Evolutionary conservation across 2,888 invertebrate species (phyloP).

Genomic region (Agrochola circellaris): DNA sequence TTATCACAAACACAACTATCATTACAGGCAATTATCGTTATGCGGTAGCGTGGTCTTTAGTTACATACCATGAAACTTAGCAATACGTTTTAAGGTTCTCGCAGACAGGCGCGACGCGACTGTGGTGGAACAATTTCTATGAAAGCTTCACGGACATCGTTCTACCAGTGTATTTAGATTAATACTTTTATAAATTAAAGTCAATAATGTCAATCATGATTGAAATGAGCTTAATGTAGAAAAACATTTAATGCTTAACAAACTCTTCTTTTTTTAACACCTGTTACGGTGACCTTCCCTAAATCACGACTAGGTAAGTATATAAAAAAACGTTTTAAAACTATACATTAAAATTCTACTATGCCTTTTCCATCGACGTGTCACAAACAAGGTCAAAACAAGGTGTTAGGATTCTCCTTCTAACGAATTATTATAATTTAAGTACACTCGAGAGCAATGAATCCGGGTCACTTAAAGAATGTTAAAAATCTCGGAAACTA

Average conservation of each 20-base stretch:
- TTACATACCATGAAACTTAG: not conserved
- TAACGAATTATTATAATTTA: not conserved
- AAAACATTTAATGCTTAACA: not conserved
- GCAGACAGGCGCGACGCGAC: too few relatives aligned
- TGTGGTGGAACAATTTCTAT: too few relatives aligned
- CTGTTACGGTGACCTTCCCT: not conserved
- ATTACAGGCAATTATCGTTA: too few relatives aligned
- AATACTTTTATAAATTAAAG: not conserved
- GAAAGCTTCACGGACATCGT: too few relatives aligned
- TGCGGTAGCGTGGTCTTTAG: too few relatives aligned
- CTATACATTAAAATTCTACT: not conserved
- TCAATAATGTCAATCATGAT: not conserved
- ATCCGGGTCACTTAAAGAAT: too few relatives aligned
- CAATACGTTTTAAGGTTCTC: too few relatives aligned
- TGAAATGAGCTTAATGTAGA: not conserved
- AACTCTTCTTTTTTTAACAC: not conserved
- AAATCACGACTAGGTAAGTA: not conserved
- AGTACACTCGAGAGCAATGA: too few relatives aligned
- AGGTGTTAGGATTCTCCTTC: not conserved
- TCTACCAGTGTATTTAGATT: not conserved
- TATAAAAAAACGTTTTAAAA: not conserved
- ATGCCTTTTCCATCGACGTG: not conserved
- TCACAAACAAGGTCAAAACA: constrained; percentile 22
- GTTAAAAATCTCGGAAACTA: too few relatives aligned
- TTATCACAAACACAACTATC: too few relatives aligned